These are phyloP conservation scores for Congeria kusceri DNA, from an alignment of 2,888 invertebrate genomes.

Conservation along the genomic window DNA sequence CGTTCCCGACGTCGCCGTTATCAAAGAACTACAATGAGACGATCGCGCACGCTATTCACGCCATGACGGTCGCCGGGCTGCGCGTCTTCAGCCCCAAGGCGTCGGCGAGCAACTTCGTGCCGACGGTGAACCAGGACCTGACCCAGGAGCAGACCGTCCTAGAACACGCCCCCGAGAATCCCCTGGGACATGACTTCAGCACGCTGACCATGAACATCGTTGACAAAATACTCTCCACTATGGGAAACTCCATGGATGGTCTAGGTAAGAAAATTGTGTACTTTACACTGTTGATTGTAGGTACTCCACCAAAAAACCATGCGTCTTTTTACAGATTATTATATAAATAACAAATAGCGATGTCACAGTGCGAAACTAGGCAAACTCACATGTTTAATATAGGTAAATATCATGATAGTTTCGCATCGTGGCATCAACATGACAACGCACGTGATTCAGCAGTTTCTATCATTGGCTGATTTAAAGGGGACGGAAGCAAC, in stretches of 20 bases:
- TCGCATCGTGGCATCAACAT: no score
- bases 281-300: no score
- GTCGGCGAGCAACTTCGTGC: conserved; percentile 68
- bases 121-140: conserved; percentile 77
- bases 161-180: conserved; percentile 69
- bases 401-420: no score
- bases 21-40: conserved; percentile 73
- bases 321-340: no score
- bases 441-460: no score
- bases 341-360: no score
- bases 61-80: conserved; percentile 74
- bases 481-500: no score
- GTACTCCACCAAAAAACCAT: no score
- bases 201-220: conserved; percentile 74
- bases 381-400: no score
- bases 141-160: conserved; percentile 59
- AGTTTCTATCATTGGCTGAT: no score
- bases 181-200: conserved; percentile 61
- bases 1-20: conserved; percentile 56
- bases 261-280: conserved; percentile 50
- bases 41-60: conserved; percentile 77
- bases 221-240: conserved; percentile 70
- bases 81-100: conserved; percentile 70
- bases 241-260: conserved; percentile 75
- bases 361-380: no score